Conservation (phyloP, 30 jellyfish, hydroid and myxozoan genomes). For the Turritopsis rubra region DNA sequence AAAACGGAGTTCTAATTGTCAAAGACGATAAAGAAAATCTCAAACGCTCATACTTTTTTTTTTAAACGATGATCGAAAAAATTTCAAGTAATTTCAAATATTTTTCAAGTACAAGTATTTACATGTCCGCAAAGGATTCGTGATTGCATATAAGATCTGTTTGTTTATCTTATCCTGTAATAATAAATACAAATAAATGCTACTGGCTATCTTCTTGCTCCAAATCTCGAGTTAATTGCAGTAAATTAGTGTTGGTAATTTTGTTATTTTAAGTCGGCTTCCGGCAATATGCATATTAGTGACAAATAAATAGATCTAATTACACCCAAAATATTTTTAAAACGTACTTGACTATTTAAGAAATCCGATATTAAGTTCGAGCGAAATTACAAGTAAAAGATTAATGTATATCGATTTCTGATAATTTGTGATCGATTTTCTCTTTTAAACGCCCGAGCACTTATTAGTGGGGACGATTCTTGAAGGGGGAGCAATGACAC, state of each 20-base stretch:
- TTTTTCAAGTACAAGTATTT: too few species aligned
- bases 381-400: too few species aligned
- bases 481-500: too few species aligned
- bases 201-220: background rate
- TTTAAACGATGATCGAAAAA: background rate
- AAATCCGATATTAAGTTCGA: too few species aligned
- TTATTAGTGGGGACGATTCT: too few species aligned
- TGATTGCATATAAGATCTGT: too few species aligned
- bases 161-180: background rate
- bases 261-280: background rate
- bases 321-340: background rate
- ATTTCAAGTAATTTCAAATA: too few species aligned
- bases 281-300: background rate
- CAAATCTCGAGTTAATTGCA: background rate
- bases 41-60: background rate
- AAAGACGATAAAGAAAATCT: background rate
- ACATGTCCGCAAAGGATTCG: too few species aligned
- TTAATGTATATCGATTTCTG: too few species aligned
- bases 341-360: too few species aligned
- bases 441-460: too few species aligned
- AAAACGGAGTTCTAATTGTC: background rate
- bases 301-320: background rate
- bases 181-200: background rate
- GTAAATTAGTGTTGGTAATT: background rate
- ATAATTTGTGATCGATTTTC: too few species aligned